Conservation (phyloP, 1,140 invertebrate species). For the Drosophila obscura region DNA sequence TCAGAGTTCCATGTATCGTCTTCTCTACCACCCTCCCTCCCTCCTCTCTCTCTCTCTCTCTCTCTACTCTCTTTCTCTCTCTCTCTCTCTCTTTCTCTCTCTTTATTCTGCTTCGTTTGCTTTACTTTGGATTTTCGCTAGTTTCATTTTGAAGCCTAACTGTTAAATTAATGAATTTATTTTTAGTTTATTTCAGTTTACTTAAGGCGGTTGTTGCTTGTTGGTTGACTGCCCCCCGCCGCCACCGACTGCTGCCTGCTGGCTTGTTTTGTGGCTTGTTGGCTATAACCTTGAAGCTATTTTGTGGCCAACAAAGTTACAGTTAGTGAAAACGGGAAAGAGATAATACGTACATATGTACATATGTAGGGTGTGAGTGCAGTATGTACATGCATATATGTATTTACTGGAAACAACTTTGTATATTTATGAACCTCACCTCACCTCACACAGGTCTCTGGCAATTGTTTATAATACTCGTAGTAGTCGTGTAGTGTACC, state of each 20-base stretch:
- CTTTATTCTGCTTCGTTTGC: constrained; percentile 19
- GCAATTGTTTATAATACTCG: constrained; percentile 25
- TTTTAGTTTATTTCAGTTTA: constrained; percentile 51
- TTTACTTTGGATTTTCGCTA: constrained; percentile 24
- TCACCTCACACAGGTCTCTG: constrained; percentile 1
- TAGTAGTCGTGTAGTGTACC: background rate
- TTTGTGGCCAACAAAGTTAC: constrained; percentile 58
- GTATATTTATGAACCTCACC: constrained; percentile 20
- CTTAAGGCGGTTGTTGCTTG: constrained; percentile 36
- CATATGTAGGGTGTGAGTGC: background rate
- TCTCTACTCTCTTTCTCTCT: background rate
- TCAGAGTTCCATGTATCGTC: constrained; percentile 36
- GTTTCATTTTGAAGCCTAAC: constrained; percentile 57
- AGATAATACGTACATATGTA: background rate
- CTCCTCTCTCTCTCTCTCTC: background rate
- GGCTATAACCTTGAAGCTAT: constrained; percentile 62
- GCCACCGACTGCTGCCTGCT: constrained; percentile 21
- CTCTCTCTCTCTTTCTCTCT: background rate
- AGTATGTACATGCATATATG: background rate
- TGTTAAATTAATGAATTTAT: constrained; percentile 67
- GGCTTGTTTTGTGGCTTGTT: constrained; percentile 44
- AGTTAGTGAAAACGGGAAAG: constrained; percentile 40
- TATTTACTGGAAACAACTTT: constrained; percentile 2
- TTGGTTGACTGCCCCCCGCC: constrained; percentile 1
- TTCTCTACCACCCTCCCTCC: too few relatives aligned